These are phyloP conservation scores for Bacillus rossius DNA, from an alignment of 1,140 invertebrate species.

Conservation along the genomic window DNA sequence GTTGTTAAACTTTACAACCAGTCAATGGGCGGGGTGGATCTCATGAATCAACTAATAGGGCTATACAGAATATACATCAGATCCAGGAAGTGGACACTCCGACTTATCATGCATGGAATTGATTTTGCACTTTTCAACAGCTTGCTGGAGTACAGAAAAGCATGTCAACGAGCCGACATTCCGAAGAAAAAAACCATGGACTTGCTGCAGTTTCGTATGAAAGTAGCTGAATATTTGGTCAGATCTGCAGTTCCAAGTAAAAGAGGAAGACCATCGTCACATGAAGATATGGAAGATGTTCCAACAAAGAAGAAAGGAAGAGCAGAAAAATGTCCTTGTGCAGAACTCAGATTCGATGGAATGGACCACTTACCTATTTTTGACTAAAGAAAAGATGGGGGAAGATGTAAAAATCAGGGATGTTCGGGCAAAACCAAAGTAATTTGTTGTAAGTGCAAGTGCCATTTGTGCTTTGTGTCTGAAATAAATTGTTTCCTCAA, in stretches of 20 bases:
- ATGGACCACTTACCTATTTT: conserved; percentile 4
- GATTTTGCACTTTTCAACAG: conserved; percentile 26
- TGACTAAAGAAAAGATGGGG: too few species aligned
- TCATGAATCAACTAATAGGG: conserved; percentile 30
- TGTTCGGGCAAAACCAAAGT: too few species aligned
- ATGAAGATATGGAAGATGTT: too few species aligned
- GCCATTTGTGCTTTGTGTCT: too few species aligned
- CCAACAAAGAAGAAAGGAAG: too few species aligned
- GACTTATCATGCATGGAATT: conserved; percentile 23
- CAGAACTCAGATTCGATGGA: conserved; percentile 5
- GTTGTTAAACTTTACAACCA: conserved; percentile 34
- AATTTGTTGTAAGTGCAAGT: too few species aligned
- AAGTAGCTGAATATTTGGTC: neutral
- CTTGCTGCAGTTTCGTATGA: neutral
- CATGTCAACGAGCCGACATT: conserved; percentile 1
- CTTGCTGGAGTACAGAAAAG: conserved; percentile 30
- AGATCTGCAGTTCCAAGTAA: too few species aligned
- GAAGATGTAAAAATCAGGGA: too few species aligned
- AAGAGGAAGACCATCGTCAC: too few species aligned
- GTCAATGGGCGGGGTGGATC: conserved; percentile 39
- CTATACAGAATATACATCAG: conserved; percentile 27
- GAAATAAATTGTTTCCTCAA: too few species aligned
- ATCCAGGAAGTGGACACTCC: conserved; percentile 33
- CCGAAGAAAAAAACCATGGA: neutral
- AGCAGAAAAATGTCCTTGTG: neutral